Percentiles rank a stretch among this genome's conserved stretches.
These are phyloP conservation scores for Caranx melampygus DNA, from an alignment of 2,113 vertebrate genomes.

Conservation along the genomic window DNA sequence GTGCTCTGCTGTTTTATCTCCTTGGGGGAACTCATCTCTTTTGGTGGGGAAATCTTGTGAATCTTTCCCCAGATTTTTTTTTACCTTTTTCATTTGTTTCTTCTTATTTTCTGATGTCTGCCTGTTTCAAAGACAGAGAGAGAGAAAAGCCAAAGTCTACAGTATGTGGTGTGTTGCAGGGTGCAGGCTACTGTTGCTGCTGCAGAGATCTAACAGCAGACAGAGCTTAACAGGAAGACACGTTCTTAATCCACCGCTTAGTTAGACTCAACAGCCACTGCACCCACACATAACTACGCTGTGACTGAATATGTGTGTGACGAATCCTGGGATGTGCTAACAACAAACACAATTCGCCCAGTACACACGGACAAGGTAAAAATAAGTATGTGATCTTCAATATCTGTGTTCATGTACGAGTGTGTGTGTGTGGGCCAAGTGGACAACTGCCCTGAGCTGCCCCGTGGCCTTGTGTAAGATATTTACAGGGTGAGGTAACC, in stretches of 20 bases:
- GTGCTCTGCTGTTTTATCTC: slow-evolving; percentile 5
- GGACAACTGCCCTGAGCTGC: slow-evolving; percentile 6
- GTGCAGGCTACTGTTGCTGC: slow-evolving; percentile 1
- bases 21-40: slow-evolving; percentile 8
- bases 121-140: slow-evolving; percentile 1
- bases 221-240: background rate
- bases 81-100: background rate
- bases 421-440: background rate
- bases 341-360: background rate
- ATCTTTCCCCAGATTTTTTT: slow-evolving; percentile 28
- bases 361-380: background rate
- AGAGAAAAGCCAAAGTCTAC: background rate
- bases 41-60: slow-evolving; percentile 28
- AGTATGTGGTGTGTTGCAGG: background rate
- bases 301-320: background rate
- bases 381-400: background rate
- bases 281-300: background rate
- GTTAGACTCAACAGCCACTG: slow-evolving; percentile 3
- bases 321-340: background rate
- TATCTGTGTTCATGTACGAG: too few relatives aligned
- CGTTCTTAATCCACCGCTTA: slow-evolving; percentile 9
- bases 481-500: slow-evolving; percentile 32
- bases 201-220: slow-evolving; percentile 30
- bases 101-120: slow-evolving; percentile 10
- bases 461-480: slow-evolving; percentile 30